Percentiles rank a stretch among this genome's conserved stretches.
These are phyloP conservation scores for Xylocopa sonorina DNA, from an alignment of 1,140 invertebrate species.

Conservation along the genomic window DNA sequence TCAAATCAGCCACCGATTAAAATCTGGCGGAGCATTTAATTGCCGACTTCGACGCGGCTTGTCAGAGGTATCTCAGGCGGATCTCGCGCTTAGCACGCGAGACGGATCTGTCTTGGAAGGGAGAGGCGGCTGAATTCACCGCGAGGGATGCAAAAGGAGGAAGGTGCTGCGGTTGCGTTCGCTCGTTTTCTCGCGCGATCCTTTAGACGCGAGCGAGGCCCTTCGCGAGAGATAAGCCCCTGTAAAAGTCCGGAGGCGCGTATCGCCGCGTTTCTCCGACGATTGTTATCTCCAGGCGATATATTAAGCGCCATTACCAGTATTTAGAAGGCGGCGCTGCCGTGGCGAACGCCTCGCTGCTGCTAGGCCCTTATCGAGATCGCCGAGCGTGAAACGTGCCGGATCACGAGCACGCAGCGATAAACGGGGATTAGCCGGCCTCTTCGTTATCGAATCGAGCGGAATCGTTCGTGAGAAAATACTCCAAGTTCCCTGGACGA, in stretches of 20 bases:
- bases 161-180: conserved; percentile 52
- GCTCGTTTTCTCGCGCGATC: conserved; percentile 66
- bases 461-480: conserved; percentile 33
- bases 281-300: conserved; percentile 75
- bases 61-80: conserved; percentile 34
- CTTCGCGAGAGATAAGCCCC: conserved; percentile 58
- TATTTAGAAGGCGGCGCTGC: conserved; percentile 75
- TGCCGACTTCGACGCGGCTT: conserved; percentile 39
- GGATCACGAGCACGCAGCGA: conserved; percentile 49
- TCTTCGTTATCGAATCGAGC: conserved; percentile 52
- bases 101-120: conserved; percentile 51
- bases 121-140: neutral
- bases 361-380: conserved; percentile 73
- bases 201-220: conserved; percentile 38
- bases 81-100: conserved; percentile 60
- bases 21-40: conserved; percentile 44
- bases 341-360: conserved; percentile 54
- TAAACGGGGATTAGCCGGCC: conserved; percentile 50
- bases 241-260: conserved; percentile 71
- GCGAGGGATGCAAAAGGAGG: neutral
- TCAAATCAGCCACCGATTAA: conserved; percentile 29
- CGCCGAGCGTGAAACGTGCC: conserved; percentile 53
- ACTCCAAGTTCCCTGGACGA: neutral
- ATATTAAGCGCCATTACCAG: conserved; percentile 77
- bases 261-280: conserved; percentile 70